phyloP scores from a whole-genome alignment of 2,797 vertebrate species.

The Antennarius maculatus region DNA sequence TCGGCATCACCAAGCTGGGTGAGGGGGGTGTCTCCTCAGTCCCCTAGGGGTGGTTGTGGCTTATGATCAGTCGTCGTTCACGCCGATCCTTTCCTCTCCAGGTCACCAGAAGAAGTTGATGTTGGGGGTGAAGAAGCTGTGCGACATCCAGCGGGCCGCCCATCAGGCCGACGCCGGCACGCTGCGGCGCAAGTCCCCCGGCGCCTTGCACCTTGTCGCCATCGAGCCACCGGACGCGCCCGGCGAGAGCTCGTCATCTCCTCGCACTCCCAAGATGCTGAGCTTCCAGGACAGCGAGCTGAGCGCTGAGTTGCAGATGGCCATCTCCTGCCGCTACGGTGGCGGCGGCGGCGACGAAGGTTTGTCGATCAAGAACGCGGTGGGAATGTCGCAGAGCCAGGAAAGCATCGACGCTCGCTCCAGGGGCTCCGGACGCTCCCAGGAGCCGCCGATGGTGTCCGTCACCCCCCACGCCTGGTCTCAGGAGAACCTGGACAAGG shows the following conservation, averaged over 20 bases:
- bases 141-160: slow-evolving; percentile 84
- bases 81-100: slow-evolving; percentile 48
- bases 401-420: slow-evolving; percentile 91
- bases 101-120: slow-evolving; percentile 99
- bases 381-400: slow-evolving; percentile 80
- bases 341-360: slow-evolving; percentile 85
- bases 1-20: slow-evolving; percentile 96
- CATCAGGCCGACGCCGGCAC: slow-evolving; percentile 66
- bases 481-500: slow-evolving; percentile 84
- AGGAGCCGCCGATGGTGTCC: slow-evolving; percentile 83
- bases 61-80: neutral
- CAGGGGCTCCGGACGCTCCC: slow-evolving; percentile 89
- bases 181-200: slow-evolving; percentile 67
- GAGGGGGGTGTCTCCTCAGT: slow-evolving; percentile 29
- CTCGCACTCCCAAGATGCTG: slow-evolving; percentile 81
- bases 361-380: slow-evolving; percentile 70
- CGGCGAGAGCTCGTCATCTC: slow-evolving; percentile 60
- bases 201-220: slow-evolving; percentile 73
- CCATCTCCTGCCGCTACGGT: slow-evolving; percentile 84
- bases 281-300: slow-evolving; percentile 92
- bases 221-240: slow-evolving; percentile 69
- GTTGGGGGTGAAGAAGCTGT: slow-evolving; percentile 92
- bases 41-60: neutral
- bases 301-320: slow-evolving; percentile 91
- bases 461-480: slow-evolving; percentile 77